A percentile compares a stretch with the other conserved stretches of the same genome.
Conservation (phyloP, 2,888 invertebrate genomes). For the Pycnomerus fuliginosus region DNA sequence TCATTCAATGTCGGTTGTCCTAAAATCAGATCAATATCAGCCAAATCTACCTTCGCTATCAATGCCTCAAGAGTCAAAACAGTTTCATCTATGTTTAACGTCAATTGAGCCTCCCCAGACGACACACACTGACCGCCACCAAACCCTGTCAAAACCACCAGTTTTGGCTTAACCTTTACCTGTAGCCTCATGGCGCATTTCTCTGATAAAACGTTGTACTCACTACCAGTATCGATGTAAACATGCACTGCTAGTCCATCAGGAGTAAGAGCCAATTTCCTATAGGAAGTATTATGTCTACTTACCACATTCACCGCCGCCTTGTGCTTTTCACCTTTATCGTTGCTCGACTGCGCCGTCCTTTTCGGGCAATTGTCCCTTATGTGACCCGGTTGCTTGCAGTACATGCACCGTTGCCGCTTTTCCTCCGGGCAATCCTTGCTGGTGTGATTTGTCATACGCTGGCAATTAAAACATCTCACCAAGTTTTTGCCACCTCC, state of each 20-base stretch:
- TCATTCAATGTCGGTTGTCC: constrained; percentile 2
- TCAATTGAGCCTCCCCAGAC: not conserved
- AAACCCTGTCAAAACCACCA: constrained; percentile 1
- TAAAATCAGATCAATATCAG: constrained; percentile 2
- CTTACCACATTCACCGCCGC: constrained; percentile 1
- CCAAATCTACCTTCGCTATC: not conserved
- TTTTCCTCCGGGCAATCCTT: not conserved
- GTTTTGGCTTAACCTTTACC: not conserved
- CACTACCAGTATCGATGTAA: constrained; percentile 4
- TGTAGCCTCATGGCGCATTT: constrained; percentile 2
- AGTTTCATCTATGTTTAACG: not conserved
- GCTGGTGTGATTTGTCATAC: not conserved
- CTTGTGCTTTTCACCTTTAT: too few relatives aligned
- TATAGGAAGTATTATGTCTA: not conserved
- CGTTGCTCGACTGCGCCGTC: too few relatives aligned
- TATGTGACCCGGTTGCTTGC: not conserved
- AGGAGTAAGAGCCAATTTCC: not conserved
- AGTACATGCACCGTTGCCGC: not conserved
- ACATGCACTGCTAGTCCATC: constrained; percentile 1
- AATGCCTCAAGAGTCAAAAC: not conserved
- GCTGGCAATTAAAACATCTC: constrained; percentile 2
- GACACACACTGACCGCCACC: not conserved
- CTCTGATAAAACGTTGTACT: constrained; percentile 1
- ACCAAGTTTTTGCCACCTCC: not conserved
- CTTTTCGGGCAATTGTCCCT: not conserved